These are phyloP conservation scores for Dryas iulia DNA, from an alignment of 1,140 invertebrate genomes.

Conservation along the genomic window DNA sequence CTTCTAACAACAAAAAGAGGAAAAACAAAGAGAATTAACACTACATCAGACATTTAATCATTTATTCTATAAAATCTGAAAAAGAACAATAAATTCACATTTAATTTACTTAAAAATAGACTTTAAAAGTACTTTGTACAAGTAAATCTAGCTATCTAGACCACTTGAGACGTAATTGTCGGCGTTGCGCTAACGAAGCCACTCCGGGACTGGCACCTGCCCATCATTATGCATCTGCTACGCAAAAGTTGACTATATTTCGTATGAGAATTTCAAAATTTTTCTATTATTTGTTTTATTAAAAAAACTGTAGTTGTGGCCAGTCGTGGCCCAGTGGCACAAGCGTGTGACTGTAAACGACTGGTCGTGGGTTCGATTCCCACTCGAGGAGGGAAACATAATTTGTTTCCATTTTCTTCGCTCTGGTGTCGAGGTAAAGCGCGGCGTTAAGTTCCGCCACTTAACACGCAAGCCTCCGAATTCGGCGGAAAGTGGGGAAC, in stretches of 20 bases:
- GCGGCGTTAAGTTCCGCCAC: too few species aligned
- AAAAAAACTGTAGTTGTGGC: too few species aligned
- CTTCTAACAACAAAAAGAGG: too few species aligned
- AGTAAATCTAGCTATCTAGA: conserved; percentile 10
- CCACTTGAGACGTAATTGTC: conserved; percentile 32
- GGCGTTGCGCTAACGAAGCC: conserved; percentile 54
- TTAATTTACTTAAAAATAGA: background rate
- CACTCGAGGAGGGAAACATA: too few species aligned
- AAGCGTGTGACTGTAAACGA: too few species aligned
- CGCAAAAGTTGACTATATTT: background rate
- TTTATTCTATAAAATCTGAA: background rate
- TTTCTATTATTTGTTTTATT: too few species aligned
- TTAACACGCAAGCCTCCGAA: too few species aligned
- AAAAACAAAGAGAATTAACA: background rate
- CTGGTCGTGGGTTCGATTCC: too few species aligned
- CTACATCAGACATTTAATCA: background rate
- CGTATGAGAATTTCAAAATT: background rate
- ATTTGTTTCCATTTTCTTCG: too few species aligned
- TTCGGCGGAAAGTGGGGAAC: too few species aligned
- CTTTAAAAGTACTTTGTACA: background rate
- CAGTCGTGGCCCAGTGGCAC: too few species aligned
- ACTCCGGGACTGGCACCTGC: conserved; percentile 59
- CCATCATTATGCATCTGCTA: conserved; percentile 40
- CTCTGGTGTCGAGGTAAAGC: too few species aligned
- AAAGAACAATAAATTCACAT: background rate